Percentiles rank a stretch among this genome's conserved stretches.
Evolutionary conservation across 1,140 invertebrate species (phyloP).

Genomic region (Bathynomus jamesi): DNA sequence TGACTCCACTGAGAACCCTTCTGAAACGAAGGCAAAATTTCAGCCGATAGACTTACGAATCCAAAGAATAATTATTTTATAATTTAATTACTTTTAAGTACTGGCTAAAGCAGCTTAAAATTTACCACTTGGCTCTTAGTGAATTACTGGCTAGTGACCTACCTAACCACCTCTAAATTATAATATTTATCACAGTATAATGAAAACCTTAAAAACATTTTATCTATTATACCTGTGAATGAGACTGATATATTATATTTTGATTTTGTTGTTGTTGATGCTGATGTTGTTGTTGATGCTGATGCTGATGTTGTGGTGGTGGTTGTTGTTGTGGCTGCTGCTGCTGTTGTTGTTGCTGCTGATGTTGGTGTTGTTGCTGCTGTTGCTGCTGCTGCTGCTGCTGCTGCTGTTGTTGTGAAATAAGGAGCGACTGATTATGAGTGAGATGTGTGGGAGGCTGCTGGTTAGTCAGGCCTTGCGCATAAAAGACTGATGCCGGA

Average conservation of each 20-base stretch:
- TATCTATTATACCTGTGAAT: conserved; percentile 27
- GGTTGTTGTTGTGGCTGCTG: too few relatives aligned
- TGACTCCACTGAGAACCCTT: background rate
- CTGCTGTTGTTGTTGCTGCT: background rate
- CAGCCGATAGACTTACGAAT: too few relatives aligned
- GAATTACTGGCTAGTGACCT: too few relatives aligned
- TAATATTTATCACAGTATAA: too few relatives aligned
- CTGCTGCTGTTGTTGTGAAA: conserved; percentile 12
- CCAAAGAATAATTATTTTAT: too few relatives aligned
- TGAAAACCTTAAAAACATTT: too few relatives aligned
- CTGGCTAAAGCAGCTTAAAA: too few relatives aligned
- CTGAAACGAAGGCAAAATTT: background rate
- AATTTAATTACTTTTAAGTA: too few relatives aligned
- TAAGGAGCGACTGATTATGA: background rate
- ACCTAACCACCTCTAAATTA: too few relatives aligned
- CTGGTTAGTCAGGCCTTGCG: conserved; percentile 23
- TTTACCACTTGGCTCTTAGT: too few relatives aligned
- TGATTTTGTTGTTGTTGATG: background rate
- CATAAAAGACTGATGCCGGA: conserved; percentile 18
- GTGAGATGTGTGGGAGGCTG: conserved; percentile 17
- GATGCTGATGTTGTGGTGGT: conserved; percentile 6
- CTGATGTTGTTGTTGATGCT: background rate
- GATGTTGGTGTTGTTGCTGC: conserved; percentile 2
- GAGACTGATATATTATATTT: conserved; percentile 23
- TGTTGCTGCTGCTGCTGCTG: background rate